A percentile compares a stretch with the other conserved stretches of the same genome.
These are phyloP conservation scores for Procavia capensis DNA, from an alignment of 2,113 vertebrate genomes.

Conservation along the genomic window DNA sequence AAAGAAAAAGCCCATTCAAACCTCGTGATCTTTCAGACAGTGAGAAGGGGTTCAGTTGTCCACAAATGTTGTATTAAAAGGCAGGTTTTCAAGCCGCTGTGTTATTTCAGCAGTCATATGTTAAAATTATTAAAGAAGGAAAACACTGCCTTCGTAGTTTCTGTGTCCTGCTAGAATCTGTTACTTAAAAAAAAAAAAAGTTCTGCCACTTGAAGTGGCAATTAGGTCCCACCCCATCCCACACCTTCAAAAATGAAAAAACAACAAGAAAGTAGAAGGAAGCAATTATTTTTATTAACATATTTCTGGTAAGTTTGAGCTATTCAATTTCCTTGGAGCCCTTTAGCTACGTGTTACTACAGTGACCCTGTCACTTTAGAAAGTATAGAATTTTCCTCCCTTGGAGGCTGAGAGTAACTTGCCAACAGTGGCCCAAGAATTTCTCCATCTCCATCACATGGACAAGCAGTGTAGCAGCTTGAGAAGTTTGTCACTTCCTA, in stretches of 20 bases:
- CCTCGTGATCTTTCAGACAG: conserved; percentile 63
- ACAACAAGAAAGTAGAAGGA: conserved; percentile 53
- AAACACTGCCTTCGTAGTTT: conserved; percentile 55
- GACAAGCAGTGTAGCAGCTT: not conserved
- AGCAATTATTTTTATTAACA: conserved; percentile 85
- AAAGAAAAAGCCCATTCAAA: conserved; percentile 68
- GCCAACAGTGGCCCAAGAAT: conserved; percentile 60
- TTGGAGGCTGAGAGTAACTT: conserved; percentile 55
- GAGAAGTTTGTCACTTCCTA: not conserved
- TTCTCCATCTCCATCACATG: not conserved
- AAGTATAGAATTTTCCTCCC: conserved; percentile 81
- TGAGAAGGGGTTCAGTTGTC: conserved; percentile 61
- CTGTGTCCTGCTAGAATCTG: conserved; percentile 59
- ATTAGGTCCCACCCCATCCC: conserved; percentile 38
- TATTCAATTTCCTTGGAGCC: conserved; percentile 82
- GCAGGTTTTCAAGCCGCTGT: conserved; percentile 32
- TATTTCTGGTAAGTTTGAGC: conserved; percentile 74
- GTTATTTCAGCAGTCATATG: conserved; percentile 16
- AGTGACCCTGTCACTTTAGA: conserved; percentile 74
- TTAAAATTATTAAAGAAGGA: conserved; percentile 55
- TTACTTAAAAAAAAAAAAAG: conserved; percentile 50
- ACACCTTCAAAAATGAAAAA: conserved; percentile 12
- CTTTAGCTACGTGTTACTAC: conserved; percentile 79
- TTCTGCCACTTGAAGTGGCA: conserved; percentile 65
- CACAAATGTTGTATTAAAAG: conserved; percentile 60